Conservation (phyloP, 1,140 invertebrate species). For the Tetragonula clypearis region DNA sequence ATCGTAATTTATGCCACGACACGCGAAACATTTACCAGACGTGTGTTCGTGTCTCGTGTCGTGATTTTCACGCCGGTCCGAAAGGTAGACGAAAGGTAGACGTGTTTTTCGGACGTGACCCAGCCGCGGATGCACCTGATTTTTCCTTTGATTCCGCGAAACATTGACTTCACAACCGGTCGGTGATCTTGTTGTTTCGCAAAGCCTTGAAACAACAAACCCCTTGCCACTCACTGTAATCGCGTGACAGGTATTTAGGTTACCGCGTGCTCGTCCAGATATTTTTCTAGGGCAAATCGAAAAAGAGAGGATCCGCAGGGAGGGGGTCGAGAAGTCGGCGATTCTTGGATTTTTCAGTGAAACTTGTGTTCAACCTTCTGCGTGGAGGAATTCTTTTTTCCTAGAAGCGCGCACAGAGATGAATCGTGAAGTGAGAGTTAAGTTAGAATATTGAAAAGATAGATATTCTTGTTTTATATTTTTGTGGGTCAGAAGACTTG, state of each 20-base stretch:
- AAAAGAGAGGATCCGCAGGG: not conserved
- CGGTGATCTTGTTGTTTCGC: conserved; percentile 41
- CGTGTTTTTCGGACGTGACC: conserved; percentile 48
- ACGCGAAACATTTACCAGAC: not conserved
- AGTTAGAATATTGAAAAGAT: not conserved
- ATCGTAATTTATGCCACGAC: conserved; percentile 8
- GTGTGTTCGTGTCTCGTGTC: not conserved
- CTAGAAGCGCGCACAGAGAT: too few relatives aligned
- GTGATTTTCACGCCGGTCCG: not conserved
- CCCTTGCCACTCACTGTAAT: conserved; percentile 21
- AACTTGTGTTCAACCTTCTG: not conserved
- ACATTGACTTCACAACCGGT: conserved; percentile 45
- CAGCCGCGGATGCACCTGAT: conserved; percentile 21
- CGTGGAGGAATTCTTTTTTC: too few relatives aligned
- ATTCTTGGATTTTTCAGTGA: not conserved
- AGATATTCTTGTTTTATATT: not conserved
- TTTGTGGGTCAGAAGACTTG: not conserved
- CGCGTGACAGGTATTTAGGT: conserved; percentile 55
- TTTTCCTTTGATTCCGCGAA: conserved; percentile 27
- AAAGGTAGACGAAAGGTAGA: not conserved
- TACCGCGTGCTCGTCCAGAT: conserved; percentile 1
- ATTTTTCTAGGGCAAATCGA: conserved; percentile 25
- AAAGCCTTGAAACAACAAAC: conserved; percentile 56
- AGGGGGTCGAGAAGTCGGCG: not conserved
- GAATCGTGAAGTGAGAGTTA: not conserved